Evolutionary conservation across 2,888 invertebrate genomes (phyloP).

Genomic region (Drosophila anomalata): DNA sequence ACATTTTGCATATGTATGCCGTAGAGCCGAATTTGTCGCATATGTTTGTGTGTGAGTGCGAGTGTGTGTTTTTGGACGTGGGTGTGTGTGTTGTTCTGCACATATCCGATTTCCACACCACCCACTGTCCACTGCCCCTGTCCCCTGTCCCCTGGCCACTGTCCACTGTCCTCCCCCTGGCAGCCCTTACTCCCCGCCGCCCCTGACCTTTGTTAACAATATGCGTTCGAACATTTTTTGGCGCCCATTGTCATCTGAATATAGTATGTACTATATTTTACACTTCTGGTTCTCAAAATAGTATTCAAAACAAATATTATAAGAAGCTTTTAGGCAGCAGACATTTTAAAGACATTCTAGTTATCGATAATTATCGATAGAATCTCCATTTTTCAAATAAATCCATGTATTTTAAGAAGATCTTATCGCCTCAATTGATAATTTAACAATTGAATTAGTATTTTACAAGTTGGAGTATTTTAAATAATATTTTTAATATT

Average conservation of each 20-base stretch:
- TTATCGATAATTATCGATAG: too few species aligned
- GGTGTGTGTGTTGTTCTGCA: constrained; percentile 40
- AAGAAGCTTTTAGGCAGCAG: too few species aligned
- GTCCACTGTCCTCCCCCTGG: neutral
- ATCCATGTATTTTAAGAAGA: too few species aligned
- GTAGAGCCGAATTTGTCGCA: constrained; percentile 23
- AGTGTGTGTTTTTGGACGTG: constrained; percentile 1
- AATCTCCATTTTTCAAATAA: too few species aligned
- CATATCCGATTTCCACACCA: constrained; percentile 68
- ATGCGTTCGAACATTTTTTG: constrained; percentile 66
- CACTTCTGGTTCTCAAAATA: neutral
- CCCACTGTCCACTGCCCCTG: constrained; percentile 7
- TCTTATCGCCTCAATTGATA: too few species aligned
- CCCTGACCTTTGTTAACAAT: constrained; percentile 70
- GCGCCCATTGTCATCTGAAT: constrained; percentile 30
- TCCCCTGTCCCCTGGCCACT: neutral
- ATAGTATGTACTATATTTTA: neutral
- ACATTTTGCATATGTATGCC: constrained; percentile 63
- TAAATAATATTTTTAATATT: too few species aligned
- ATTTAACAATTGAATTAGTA: too few species aligned
- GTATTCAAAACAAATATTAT: neutral
- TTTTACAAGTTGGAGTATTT: too few species aligned
- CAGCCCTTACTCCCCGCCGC: neutral
- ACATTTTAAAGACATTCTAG: too few species aligned
- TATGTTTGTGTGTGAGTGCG: constrained; percentile 12